Percentiles rank a stretch among this genome's conserved stretches.
phyloP scores from a whole-genome alignment of 1,140 invertebrate species.

The Colletes latitarsis region DNA sequence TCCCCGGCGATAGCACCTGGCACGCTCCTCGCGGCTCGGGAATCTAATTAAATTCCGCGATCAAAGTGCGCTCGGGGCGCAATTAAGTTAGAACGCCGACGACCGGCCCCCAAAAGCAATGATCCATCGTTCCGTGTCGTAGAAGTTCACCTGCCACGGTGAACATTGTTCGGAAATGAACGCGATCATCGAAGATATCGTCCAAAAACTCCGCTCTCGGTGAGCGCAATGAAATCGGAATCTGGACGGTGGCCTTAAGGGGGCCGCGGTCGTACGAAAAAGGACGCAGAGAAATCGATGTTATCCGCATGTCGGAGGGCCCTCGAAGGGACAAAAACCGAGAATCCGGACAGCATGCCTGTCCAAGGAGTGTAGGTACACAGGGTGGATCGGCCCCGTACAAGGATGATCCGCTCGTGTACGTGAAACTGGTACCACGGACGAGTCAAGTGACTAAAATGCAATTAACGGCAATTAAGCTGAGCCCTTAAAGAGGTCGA shows the following conservation, averaged over 20 bases:
- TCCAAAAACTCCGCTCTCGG: constrained; percentile 26
- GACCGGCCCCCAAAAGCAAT: not conserved
- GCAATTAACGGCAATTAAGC: constrained; percentile 69
- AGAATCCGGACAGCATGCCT: constrained; percentile 59
- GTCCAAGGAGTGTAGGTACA: constrained; percentile 41
- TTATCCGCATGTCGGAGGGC: constrained; percentile 53
- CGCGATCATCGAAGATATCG: constrained; percentile 53
- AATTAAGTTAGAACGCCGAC: not conserved
- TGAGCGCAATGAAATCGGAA: constrained; percentile 59
- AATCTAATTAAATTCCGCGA: constrained; percentile 22
- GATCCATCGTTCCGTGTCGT: not conserved
- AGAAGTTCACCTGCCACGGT: constrained; percentile 11
- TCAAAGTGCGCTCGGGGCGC: not conserved
- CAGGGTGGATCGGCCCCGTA: not conserved
- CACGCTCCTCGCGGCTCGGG: not conserved
- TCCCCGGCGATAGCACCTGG: not conserved
- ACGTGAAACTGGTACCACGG: not conserved
- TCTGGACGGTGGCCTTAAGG: constrained; percentile 60
- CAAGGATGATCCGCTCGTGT: constrained; percentile 9
- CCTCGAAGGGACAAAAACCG: constrained; percentile 50
- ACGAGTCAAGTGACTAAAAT: constrained; percentile 66
- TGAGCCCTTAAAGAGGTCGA: constrained; percentile 40
- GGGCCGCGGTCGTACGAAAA: constrained; percentile 47
- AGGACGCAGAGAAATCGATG: constrained; percentile 63
- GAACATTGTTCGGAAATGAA: constrained; percentile 15